Conservation (phyloP, 2,113 vertebrate species). For the Malaclemys terrapin region DNA sequence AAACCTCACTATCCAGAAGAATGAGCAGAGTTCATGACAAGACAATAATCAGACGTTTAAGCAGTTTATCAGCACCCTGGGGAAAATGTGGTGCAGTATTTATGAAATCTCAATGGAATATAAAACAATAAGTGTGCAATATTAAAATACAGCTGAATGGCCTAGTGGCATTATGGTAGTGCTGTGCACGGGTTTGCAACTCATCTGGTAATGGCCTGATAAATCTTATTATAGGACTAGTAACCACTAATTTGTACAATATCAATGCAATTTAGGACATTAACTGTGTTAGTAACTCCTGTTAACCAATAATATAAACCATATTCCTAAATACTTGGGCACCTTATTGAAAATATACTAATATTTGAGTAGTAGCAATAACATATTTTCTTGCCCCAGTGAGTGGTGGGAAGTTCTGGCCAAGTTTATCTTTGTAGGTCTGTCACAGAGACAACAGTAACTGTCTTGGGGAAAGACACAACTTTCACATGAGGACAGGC, state of each 20-base stretch:
- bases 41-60: constrained; percentile 73
- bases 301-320: not conserved
- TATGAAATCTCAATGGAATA: constrained; percentile 38
- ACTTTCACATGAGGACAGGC: not conserved
- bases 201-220: constrained; percentile 46
- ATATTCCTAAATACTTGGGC: not conserved
- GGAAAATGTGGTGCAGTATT: constrained; percentile 32
- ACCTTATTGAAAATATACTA: not conserved
- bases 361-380: not conserved
- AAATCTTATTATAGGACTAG: constrained; percentile 14
- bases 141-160: constrained; percentile 63
- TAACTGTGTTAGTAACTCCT: not conserved
- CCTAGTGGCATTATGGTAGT: constrained; percentile 42
- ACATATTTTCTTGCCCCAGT: not conserved
- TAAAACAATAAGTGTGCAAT: constrained; percentile 38
- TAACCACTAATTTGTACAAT: not conserved
- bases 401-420: not conserved
- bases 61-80: constrained; percentile 52
- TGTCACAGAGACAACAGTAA: not conserved
- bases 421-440: not conserved
- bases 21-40: constrained; percentile 59
- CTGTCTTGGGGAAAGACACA: not conserved
- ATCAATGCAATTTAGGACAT: not conserved
- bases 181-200: constrained; percentile 56
- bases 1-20: constrained; percentile 71